Base-by-base conservation (phyloP, 2,113 vertebrate species). In the Macquaria australasica region DNA sequence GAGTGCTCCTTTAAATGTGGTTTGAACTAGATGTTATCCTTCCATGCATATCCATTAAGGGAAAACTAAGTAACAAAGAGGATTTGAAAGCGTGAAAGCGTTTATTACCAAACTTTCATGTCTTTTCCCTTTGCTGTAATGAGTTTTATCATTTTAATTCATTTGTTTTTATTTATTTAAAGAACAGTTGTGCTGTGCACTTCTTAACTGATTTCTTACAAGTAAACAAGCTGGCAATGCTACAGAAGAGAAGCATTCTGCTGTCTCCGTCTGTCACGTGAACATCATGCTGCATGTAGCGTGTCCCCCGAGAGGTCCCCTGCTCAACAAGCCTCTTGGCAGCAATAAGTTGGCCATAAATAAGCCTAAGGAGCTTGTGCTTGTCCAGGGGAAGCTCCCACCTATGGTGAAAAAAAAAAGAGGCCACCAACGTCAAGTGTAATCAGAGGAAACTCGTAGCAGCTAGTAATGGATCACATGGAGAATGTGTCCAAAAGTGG, bases 241-340 rank as follows among this genome's bases (percentile, higher is more conserved):
- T 39, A 1, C 11, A 58, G 14, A 41, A 73, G 41, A 41, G 8
- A 2, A 7, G 21, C 31, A 5, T 21, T 71, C 48, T 23, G 21
- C 63, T 43, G 63, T 43, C 50, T 55, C 37, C 11, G 6, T 62
- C 6, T 58, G 28, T 59, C 70, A n/a, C 23, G 41, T 58, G 12
- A 68, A 23, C 53, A 37, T 68, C 3, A 41, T 1, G 18, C 14
- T 41, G 70, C 34, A 72, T 5, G 4, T 6, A 39, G 53, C 11
- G 0, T 34, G 5, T 15, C 45, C 50, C 34, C 48, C 6, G 28
- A 45, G 23, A 15, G 71, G 8, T 12, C 60, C 12, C 21, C 7
- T 39, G 25, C 55, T 59, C 55, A 79, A 39, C 43, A 41, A 62
- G 39, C 39, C 20, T 69, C 39, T 48, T 45, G 76, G 63, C 41